A percentile compares a stretch with the other conserved stretches of the same genome.
Evolutionary conservation across 2,113 vertebrate genomes (phyloP).

Genomic region (Hylia prasina): DNA sequence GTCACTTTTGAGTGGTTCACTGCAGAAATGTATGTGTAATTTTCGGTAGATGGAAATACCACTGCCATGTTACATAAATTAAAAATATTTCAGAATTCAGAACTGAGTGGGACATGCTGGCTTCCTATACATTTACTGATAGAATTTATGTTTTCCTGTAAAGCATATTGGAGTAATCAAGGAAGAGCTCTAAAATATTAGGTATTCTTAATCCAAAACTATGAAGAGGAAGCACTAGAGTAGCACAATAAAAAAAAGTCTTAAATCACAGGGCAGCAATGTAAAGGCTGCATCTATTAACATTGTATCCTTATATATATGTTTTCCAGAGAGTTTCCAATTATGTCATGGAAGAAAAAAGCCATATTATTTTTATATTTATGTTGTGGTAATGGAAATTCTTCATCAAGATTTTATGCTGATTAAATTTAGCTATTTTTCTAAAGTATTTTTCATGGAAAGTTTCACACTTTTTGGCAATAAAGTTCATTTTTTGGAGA

Average conservation of each 20-base stretch:
- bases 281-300: background rate
- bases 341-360: background rate
- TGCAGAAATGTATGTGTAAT: background rate
- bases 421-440: background rate
- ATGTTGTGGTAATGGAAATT: background rate
- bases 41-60: constrained; percentile 8
- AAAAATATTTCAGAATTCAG: background rate
- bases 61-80: constrained; percentile 2
- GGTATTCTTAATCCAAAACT: background rate
- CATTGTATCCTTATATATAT: background rate
- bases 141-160: constrained; percentile 16
- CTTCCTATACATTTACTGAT: background rate
- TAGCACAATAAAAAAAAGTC: background rate
- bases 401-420: background rate
- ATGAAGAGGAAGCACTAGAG: background rate
- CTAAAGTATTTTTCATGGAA: background rate
- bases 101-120: background rate
- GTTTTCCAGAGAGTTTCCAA: background rate
- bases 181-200: background rate
- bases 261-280: background rate
- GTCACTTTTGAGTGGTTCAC: background rate
- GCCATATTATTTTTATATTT: background rate
- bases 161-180: background rate
- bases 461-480: background rate
- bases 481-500: background rate